These are phyloP conservation scores for Oenanthe melanoleuca DNA, from an alignment of 2,113 vertebrate genomes.

Conservation along the genomic window DNA sequence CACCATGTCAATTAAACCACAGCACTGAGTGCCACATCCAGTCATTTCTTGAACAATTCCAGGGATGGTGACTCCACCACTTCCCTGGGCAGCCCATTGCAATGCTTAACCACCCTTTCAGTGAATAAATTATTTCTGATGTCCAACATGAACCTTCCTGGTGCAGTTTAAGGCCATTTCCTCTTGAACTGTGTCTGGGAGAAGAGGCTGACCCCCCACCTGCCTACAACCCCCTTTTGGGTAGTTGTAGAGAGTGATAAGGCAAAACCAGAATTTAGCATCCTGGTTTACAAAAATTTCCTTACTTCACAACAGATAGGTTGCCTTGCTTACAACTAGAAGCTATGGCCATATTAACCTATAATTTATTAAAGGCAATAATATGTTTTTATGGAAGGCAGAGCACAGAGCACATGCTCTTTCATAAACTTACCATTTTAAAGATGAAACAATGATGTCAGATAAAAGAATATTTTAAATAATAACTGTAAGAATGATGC, in stretches of 20 bases:
- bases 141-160: not conserved
- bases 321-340: not conserved
- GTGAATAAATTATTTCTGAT: not conserved
- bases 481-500: not conserved
- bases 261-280: not conserved
- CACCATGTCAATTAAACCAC: not conserved
- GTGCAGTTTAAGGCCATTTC: not conserved
- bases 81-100: not conserved
- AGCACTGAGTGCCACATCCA: not conserved
- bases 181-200: not conserved
- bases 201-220: not conserved
- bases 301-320: not conserved
- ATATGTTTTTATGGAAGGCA: not conserved
- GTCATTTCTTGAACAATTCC: not conserved
- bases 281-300: not conserved
- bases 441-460: not conserved
- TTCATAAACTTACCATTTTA: not conserved
- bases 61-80: not conserved
- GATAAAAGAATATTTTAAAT: not conserved
- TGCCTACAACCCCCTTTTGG: not conserved
- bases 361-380: not conserved
- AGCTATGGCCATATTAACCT: not conserved
- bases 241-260: not conserved
- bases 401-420: not conserved
- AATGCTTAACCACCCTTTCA: not conserved